Percentiles rank a stretch among this genome's conserved stretches.
These are phyloP conservation scores for Eulemur albifrons DNA, from an alignment of 2,797 vertebrate species.

Conservation along the genomic window DNA sequence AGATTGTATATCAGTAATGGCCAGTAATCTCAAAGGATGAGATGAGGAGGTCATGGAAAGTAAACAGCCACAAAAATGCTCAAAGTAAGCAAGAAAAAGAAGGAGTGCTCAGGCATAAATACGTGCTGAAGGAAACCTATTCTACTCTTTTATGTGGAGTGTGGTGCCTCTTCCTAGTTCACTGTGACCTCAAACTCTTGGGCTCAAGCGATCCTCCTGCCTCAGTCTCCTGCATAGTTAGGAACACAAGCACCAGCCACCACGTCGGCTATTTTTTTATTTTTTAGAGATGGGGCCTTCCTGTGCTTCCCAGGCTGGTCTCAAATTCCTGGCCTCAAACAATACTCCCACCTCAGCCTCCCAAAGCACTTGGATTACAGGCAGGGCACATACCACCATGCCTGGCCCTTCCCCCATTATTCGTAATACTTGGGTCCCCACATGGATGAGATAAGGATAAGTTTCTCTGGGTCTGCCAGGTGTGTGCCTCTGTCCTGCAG, in stretches of 20 bases:
- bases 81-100: neutral
- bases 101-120: neutral
- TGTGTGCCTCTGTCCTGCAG: neutral
- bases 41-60: neutral
- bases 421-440: neutral
- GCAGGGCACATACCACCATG: neutral
- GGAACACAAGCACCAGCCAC: neutral
- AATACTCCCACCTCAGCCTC: neutral
- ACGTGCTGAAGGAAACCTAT: neutral
- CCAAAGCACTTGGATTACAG: neutral
- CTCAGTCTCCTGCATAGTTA: neutral
- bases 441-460: rapidly evolving
- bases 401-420: neutral
- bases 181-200: neutral
- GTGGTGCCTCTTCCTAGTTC: neutral
- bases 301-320: neutral
- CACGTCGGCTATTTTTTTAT: neutral
- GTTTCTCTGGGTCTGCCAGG: neutral
- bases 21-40: neutral
- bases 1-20: neutral
- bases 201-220: neutral
- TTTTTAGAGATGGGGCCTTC: neutral
- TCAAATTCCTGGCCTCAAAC: neutral
- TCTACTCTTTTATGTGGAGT: neutral
- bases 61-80: neutral